A percentile compares a stretch with the other conserved stretches of the same genome.
Evolutionary conservation across 2,797 vertebrate genomes (phyloP).

Genomic region (Halcyon badia): DNA sequence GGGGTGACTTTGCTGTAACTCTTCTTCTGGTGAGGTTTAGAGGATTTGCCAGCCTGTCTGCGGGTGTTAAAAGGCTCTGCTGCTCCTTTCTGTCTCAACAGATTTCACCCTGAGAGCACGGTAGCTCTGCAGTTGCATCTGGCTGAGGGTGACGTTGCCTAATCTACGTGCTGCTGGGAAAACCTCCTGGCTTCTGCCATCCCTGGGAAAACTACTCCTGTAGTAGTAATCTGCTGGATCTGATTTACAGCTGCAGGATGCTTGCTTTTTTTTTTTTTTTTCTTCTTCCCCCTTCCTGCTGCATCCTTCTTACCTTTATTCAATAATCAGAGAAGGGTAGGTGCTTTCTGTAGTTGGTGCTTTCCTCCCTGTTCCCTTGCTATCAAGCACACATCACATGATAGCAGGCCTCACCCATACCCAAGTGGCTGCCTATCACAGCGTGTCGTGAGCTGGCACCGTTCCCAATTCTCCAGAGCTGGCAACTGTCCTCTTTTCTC

Average conservation of each 20-base stretch:
- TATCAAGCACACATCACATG: neutral
- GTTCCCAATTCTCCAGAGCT: conserved; percentile 4
- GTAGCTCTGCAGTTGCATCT: neutral
- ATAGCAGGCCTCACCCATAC: conserved; percentile 16
- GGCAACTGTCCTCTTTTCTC: conserved; percentile 57
- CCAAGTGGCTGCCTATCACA: conserved; percentile 3
- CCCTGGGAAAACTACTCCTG: neutral
- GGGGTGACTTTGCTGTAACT: neutral
- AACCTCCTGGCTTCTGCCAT: neutral
- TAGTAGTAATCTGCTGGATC: neutral
- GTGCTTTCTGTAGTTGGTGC: neutral
- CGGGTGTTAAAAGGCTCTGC: neutral
- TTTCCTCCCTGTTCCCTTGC: neutral
- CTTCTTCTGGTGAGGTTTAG: neutral
- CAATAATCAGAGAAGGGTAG: neutral
- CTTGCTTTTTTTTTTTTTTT: neutral
- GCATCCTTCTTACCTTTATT: neutral
- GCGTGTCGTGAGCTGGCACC: conserved; percentile 4
- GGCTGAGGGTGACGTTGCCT: neutral
- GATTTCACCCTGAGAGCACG: neutral
- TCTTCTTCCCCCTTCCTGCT: neutral
- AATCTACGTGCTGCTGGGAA: neutral
- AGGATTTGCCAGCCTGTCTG: neutral
- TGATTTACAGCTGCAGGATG: neutral
- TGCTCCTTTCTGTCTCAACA: neutral